Evolutionary conservation across 2,888 invertebrate genomes (phyloP), one percentile per base, ranked within the genome.

Genomic region (Seira sanloemensis): DNA sequence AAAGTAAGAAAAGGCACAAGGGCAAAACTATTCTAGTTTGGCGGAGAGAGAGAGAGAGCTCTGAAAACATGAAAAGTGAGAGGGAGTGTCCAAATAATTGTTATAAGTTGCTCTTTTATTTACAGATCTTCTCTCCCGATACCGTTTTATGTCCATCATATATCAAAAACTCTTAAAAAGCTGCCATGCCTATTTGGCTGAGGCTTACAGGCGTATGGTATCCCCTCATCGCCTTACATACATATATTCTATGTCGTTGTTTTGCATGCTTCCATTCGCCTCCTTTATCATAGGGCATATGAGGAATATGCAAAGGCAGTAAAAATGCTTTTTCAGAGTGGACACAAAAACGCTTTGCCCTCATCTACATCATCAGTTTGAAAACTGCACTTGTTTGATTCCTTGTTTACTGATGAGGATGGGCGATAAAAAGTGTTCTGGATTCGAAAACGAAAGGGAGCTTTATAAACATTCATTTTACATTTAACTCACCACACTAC

Each of bases 71-170:
- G 58, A 58, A 58, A 26, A 46, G 72, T 37, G 72, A 37, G 82
- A 82, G 82, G 82, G 82, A 82, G 82, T 82, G 82, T 82, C 82
- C 73, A 67, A 75, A 54, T 77, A 86, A 86, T 86, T 86, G 86
- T 86, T 86, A 81, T 81, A 86, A 86, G 84, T 86, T 84, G 84
- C 78, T 80, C 84, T 81, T 86, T 86, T 86, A 86, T 86, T 86
- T 86, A 86, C 84, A 76, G 86, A 86, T 86, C 86, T 76, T 81
- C 80, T 78, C 67, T 72, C 75, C 84, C 76, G 86, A 86, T 86
- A 86, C 62, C 46, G 76, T 84, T 86, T 86, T 84, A 86, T 86
- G 84, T 78, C 84, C 76, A 73, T 81, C 86, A 86, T 86, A 84
- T 84, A 86, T 86, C 86, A 86, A 86, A 81, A 77, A 69, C 75